Conservation (phyloP, 2,888 invertebrate species). For the Pseudolycoriella hygida region DNA sequence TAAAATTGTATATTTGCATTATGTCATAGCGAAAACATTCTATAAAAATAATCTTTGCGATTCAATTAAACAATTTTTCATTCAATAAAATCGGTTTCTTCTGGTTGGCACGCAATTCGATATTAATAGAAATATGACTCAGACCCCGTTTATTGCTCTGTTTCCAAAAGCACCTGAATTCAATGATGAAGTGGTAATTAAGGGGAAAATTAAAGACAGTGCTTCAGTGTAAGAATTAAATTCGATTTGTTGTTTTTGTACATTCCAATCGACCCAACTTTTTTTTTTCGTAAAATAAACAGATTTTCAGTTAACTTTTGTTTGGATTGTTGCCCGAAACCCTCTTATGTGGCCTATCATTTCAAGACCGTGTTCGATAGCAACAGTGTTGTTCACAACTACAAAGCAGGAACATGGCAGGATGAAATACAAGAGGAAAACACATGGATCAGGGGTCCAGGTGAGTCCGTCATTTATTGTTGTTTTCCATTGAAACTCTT, state of each 20-base stretch:
- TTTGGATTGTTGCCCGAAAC: slow-evolving; percentile 18
- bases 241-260: neutral
- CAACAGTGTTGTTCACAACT: slow-evolving; percentile 21
- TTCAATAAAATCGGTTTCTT: no score
- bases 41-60: no score
- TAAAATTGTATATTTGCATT: no score
- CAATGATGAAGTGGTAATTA: slow-evolving; percentile 19
- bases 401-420: slow-evolving; percentile 15
- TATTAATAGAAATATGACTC: slow-evolving; percentile 1
- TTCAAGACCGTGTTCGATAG: slow-evolving; percentile 16
- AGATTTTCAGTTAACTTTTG: slow-evolving; percentile 27
- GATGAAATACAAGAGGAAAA: slow-evolving; percentile 13
- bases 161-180: slow-evolving; percentile 17
- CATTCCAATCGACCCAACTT: no score
- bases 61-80: no score
- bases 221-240: slow-evolving; percentile 20
- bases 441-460: slow-evolving; percentile 20
- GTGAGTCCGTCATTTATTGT: slow-evolving; percentile 3
- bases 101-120: neutral
- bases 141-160: slow-evolving; percentile 16
- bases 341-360: slow-evolving; percentile 22
- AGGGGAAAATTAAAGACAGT: slow-evolving; percentile 17
- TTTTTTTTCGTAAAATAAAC: neutral
- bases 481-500: neutral
- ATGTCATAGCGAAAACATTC: no score